Evolutionary conservation across 1,140 invertebrate species (phyloP), one percentile per base, ranked within the genome.

Genomic region (Sycophaga agraensis): DNA sequence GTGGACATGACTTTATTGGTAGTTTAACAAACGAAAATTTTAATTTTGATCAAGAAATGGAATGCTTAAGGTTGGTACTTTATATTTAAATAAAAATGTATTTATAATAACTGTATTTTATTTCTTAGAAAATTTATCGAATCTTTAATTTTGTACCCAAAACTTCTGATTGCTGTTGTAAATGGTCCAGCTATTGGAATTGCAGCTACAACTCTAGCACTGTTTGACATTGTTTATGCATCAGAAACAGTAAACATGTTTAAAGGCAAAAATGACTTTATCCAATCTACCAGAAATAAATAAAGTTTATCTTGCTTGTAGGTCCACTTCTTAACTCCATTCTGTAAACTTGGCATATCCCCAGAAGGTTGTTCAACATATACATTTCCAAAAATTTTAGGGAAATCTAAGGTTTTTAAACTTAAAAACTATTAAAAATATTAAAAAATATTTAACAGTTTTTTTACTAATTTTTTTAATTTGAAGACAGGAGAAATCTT

Each of bases 171-270:
- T 59, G 91, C 88, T 35, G 79, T 96, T 40, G 88, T 98, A 0
- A 96, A 98, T 86, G 96, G 95, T 34, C 93, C 92, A 48, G 93
- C 95, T n/a, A 86, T 97, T 63, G 97, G 97, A 17, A 88, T 98
- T 66, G 88, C 88, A 48, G 88, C 89, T 0, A 97, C 95, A 8
- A 86, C 89, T 0, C 77, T 95, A 19, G 87, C 86, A 9, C 81
- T 98, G 0, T 97, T 88, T 85, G 96, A 99, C 83, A 82, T 91
- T 46, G 88, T 97, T 22, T 95, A 92, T 80, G 91, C 93, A 39
- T 88, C 88, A n/a, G 87, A 93, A 59, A 86, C 75, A 61, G 87
- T 87, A 73, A 69, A 39, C n/a, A n/a, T n/a, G n/a, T n/a, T 66
- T 72, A 64, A 70, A 77, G 73, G 4, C 49, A 16, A 24, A 39